phyloP scores from a whole-genome alignment of 2,888 invertebrate genomes.

The Herminia tarsipennalis region DNA sequence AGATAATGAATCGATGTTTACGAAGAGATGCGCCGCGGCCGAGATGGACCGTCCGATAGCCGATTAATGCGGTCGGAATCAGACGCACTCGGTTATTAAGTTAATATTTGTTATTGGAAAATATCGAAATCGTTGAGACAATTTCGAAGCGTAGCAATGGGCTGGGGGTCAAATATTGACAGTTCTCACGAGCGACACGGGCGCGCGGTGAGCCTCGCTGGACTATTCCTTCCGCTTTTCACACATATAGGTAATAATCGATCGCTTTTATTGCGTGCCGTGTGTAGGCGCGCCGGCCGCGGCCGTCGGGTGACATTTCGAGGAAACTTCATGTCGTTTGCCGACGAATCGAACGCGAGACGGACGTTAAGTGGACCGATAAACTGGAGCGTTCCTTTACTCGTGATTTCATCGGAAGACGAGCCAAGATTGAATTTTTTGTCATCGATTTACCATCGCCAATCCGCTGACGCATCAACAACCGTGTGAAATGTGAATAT shows the following conservation, averaged over 20 bases:
- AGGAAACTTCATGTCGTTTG: slow-evolving; percentile 72
- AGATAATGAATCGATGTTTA: slow-evolving; percentile 75
- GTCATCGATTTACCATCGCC: slow-evolving; percentile 46
- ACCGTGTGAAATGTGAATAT: slow-evolving; percentile 61
- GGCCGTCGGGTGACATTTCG: slow-evolving; percentile 71
- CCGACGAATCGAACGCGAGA: slow-evolving; percentile 59
- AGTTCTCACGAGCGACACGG: slow-evolving; percentile 79
- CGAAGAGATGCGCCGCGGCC: slow-evolving; percentile 55
- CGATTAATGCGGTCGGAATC: slow-evolving; percentile 39
- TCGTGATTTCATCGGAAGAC: slow-evolving; percentile 58
- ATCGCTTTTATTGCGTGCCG: slow-evolving; percentile 81
- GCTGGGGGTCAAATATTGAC: slow-evolving; percentile 79
- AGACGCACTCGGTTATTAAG: slow-evolving; percentile 53
- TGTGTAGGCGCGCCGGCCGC: slow-evolving; percentile 68
- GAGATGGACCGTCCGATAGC: slow-evolving; percentile 45
- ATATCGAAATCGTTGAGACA: slow-evolving; percentile 83
- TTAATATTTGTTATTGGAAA: slow-evolving; percentile 78
- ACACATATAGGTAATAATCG: slow-evolving; percentile 85
- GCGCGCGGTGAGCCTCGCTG: slow-evolving; percentile 63
- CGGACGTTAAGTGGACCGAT: slow-evolving; percentile 70
- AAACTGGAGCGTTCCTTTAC: slow-evolving; percentile 59
- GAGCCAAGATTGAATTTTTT: slow-evolving; percentile 34
- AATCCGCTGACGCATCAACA: slow-evolving; percentile 48
- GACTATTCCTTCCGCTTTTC: slow-evolving; percentile 81
- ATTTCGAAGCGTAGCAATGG: slow-evolving; percentile 77